A percentile compares a stretch with the other conserved stretches of the same genome.
Evolutionary conservation across 2,113 vertebrate genomes (phyloP).

Genomic region (Oryzias woworae): DNA sequence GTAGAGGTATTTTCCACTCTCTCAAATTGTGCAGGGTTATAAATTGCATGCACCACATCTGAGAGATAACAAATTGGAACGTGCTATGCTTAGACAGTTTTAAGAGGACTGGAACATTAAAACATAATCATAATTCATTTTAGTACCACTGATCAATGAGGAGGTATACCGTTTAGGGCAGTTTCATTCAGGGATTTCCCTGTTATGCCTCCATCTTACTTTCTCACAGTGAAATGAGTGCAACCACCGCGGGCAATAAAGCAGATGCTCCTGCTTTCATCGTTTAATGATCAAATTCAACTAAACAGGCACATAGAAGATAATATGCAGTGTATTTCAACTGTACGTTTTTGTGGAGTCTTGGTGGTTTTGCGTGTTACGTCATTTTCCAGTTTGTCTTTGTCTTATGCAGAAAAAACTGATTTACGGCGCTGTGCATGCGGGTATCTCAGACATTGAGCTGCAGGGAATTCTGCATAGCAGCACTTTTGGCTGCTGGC

Average conservation of each 20-base stretch:
- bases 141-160: neutral
- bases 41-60: too few relatives aligned
- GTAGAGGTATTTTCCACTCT: too few relatives aligned
- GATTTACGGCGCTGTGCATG: slow-evolving; percentile 1
- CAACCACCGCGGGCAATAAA: slow-evolving; percentile 29
- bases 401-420: neutral
- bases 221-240: slow-evolving; percentile 6
- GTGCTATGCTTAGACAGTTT: too few relatives aligned
- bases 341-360: too few relatives aligned
- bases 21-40: too few relatives aligned
- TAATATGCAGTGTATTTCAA: neutral
- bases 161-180: slow-evolving; percentile 29
- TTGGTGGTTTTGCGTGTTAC: too few relatives aligned
- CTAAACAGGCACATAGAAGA: slow-evolving; percentile 13
- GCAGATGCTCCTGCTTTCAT: slow-evolving; percentile 10
- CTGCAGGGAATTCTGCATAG: slow-evolving; percentile 57
- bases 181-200: slow-evolving; percentile 61
- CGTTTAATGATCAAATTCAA: slow-evolving; percentile 39
- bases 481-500: slow-evolving; percentile 58
- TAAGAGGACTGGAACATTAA: too few relatives aligned
- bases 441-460: slow-evolving; percentile 4
- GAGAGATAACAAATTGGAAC: too few relatives aligned
- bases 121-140: too few relatives aligned
- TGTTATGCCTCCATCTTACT: slow-evolving; percentile 3
- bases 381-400: too few relatives aligned